Evolutionary conservation across 2,888 invertebrate species (phyloP), one percentile per base, ranked within the genome.

Genomic region (Epinotia demarniana): DNA sequence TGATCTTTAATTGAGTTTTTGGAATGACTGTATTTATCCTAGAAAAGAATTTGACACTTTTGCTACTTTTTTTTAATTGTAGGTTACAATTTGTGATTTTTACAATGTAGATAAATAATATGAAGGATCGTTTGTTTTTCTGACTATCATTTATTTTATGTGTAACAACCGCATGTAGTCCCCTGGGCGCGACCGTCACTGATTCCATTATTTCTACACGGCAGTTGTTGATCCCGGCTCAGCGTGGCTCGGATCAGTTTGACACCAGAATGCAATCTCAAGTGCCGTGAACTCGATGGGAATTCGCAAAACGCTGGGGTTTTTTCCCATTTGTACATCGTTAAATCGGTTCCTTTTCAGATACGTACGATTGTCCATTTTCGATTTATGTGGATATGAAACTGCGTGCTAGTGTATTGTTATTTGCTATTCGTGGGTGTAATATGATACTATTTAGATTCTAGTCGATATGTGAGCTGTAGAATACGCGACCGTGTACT

Each of bases 211-310:
- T 43, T 71, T 62, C 46, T 39, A 33, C 23, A 49, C 53, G 49
- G 72, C 58, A 27, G 19, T 33, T 62, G 19, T 33, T 62, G 68
- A 58, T 60, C 73, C 73, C 57, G 57, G 62, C 73, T 62, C 57
- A 62, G 72, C 63, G 68, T 62, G 63, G 73, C 57, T 33, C 49
- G 18, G 61, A 57, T 64, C 55, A 63, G 69, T 46, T 63, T 23
- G 33, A 49, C 74, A 63, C 69, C 68, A 63, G 58, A 58, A 75
- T 74, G 74, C 74, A 75, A 70, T 70, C 75, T 71, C 70, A 71
- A 71, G 75, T 71, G 75, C 53, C 70, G 64, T 66, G 70, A 75
- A 55, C 75, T 64, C 69, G 18, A 62, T 60, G 60, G 60, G 64
- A 70, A 75, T 75, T 62, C 62, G 62, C 33, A 43, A 68, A 73